Evolutionary conservation across 2,888 invertebrate genomes (phyloP), one percentile per base, ranked within the genome.

Genomic region (Mesorhabditis spiculigera): DNA sequence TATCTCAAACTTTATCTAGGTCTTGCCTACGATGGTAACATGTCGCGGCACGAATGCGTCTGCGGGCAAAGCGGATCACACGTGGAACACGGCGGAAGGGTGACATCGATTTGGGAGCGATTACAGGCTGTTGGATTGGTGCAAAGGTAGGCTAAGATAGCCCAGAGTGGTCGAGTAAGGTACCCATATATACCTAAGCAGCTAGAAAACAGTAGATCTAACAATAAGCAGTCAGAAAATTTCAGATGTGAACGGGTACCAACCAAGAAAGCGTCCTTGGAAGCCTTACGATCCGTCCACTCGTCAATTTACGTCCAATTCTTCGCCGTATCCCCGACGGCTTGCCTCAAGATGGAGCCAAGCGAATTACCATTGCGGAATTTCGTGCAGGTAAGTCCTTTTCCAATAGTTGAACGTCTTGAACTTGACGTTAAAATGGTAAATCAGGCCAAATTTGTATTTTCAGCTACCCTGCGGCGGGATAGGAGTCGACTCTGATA

Each of bases 401-500:
- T 5, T n/a, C 10, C 0, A 68, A 43, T 6, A 13, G 28, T 5
- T 64, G 5, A 0, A 42, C 50, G 28, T 28, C 28, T 28, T 69
- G 45, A 66, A 8, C 8, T 2, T 61, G 13, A 41, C 6, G 50
- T n/a, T n/a, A 67, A 78, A 67, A 28, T 28, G 28, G 28, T 28
- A 28, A 28, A 28, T 28, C 28, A 28, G 1, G 28, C 28, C 1
- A 28, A 28, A 28, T 28, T 28, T 6, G n/a, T 10, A 16, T 8
- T 68, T 81, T 64, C 72, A 81, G 75, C 89, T 98, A 76, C 91
- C 92, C 16, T 98, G 98, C 89, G 96, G 96, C 72, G 98, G 98
- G n/a, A 91, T 97, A 68, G 98, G 98, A 73, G 95, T 97, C 62
- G 98, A 98, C 89, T 92, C 94, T 16, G 98, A 98, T 89, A 98